Conservation (phyloP, 2,888 invertebrate genomes). For the Drosophila monieri region DNA sequence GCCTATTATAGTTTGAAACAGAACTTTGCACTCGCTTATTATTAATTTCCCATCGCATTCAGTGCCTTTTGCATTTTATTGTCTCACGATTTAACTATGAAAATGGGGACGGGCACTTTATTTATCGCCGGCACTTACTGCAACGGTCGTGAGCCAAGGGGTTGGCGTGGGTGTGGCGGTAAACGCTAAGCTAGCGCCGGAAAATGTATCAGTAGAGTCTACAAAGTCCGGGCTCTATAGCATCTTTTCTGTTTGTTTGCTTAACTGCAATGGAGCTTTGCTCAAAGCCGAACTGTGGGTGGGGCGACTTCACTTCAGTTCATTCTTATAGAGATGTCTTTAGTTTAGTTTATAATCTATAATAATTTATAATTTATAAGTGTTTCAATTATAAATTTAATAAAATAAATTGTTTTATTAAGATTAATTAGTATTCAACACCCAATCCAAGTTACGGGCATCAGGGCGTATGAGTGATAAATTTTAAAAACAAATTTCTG, state of each 20-base stretch:
- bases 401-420: background rate
- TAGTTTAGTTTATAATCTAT: too few species aligned
- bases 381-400: too few species aligned
- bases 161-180: background rate
- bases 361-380: too few species aligned
- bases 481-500: background rate
- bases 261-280: constrained; percentile 2
- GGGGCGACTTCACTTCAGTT: too few species aligned
- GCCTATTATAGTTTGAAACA: constrained; percentile 27
- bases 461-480: background rate
- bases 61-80: constrained; percentile 32
- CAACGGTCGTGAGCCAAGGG: constrained; percentile 1
- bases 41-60: constrained; percentile 27
- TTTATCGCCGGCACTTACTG: constrained; percentile 23
- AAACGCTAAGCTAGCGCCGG: constrained; percentile 9
- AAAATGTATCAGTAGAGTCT: constrained; percentile 26
- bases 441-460: background rate
- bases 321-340: background rate
- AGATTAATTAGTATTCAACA: background rate
- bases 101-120: constrained; percentile 32
- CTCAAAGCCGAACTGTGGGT: background rate
- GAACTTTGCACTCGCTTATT: constrained; percentile 51
- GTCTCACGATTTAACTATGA: constrained; percentile 37
- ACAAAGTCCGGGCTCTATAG: constrained; percentile 29
- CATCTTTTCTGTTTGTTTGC: constrained; percentile 16